Percentiles rank a stretch among this genome's conserved stretches.
These are phyloP conservation scores for Pseudorhombus dupliciocellatus DNA, from an alignment of 2,113 vertebrate genomes.

Conservation along the genomic window DNA sequence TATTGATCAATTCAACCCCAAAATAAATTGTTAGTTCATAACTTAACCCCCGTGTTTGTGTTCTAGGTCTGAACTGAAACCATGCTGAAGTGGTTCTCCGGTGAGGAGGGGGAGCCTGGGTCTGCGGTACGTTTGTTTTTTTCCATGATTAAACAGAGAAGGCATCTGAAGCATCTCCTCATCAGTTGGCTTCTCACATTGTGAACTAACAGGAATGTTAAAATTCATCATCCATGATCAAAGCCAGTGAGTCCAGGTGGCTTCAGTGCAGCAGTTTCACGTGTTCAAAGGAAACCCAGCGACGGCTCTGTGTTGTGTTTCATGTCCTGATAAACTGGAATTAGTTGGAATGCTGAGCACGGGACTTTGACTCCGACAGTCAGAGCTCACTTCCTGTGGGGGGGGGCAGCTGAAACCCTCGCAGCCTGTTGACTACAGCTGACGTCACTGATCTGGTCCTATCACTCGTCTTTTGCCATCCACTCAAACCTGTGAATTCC, in stretches of 20 bases:
- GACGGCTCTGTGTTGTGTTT: too few species aligned
- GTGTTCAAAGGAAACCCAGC: too few species aligned
- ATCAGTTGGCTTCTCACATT: background rate
- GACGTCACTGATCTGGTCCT: too few species aligned
- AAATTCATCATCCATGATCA: background rate
- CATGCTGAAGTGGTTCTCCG: slow-evolving; percentile 89
- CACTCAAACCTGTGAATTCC: too few species aligned
- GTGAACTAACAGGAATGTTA: background rate
- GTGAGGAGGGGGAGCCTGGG: slow-evolving; percentile 79
- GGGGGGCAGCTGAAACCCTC: background rate
- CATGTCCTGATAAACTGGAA: slow-evolving; percentile 21
- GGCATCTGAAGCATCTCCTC: too few species aligned
- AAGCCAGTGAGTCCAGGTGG: background rate
- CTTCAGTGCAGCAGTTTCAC: too few species aligned
- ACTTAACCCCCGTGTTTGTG: background rate
- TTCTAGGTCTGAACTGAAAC: slow-evolving; percentile 49
- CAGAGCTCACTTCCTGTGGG: slow-evolving; percentile 24
- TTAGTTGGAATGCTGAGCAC: slow-evolving; percentile 45
- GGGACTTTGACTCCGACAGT: slow-evolving; percentile 19
- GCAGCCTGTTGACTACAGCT: too few species aligned
- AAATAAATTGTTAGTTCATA: too few species aligned
- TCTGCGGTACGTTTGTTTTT: slow-evolving; percentile 71
- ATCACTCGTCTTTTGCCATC: too few species aligned
- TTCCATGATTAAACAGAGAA: background rate
- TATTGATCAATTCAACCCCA: too few species aligned